phyloP scores from a whole-genome alignment of 2,797 vertebrate genomes.

The Astyanax mexicanus region DNA sequence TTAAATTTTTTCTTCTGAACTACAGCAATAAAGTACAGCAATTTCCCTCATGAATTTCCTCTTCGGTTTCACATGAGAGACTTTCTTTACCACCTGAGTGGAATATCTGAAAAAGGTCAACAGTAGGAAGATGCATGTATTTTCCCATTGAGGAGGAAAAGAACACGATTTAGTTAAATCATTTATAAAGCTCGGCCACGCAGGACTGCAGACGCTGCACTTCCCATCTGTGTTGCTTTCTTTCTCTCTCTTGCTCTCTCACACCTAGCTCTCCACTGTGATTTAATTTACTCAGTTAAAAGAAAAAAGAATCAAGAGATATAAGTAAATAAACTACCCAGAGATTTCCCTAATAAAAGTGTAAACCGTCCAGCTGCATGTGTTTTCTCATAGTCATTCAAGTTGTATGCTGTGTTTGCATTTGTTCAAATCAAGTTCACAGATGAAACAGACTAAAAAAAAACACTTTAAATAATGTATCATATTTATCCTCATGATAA shows the following conservation, averaged over 20 bases:
- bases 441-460: slow-evolving; percentile 2
- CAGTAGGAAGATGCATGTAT: slow-evolving; percentile 12
- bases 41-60: neutral
- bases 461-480: neutral
- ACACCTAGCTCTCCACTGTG: slow-evolving; percentile 1
- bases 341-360: neutral
- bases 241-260: neutral
- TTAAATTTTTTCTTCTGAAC: neutral
- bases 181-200: slow-evolving; percentile 38
- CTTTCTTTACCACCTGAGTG: neutral
- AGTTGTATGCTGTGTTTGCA: neutral
- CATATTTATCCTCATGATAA: neutral
- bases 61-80: neutral
- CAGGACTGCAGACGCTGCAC: neutral
- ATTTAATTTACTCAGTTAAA: neutral
- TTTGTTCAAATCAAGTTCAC: neutral
- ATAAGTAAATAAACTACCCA: neutral
- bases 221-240: no score
- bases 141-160: slow-evolving; percentile 14
- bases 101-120: slow-evolving; percentile 29
- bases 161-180: slow-evolving; percentile 14
- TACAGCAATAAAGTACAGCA: neutral
- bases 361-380: neutral
- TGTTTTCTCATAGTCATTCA: neutral
- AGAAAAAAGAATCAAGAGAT: neutral